A percentile compares a stretch with the other conserved stretches of the same genome.
phyloP scores from a whole-genome alignment of 1,140 invertebrate species.

The Drosophila neocordata region DNA sequence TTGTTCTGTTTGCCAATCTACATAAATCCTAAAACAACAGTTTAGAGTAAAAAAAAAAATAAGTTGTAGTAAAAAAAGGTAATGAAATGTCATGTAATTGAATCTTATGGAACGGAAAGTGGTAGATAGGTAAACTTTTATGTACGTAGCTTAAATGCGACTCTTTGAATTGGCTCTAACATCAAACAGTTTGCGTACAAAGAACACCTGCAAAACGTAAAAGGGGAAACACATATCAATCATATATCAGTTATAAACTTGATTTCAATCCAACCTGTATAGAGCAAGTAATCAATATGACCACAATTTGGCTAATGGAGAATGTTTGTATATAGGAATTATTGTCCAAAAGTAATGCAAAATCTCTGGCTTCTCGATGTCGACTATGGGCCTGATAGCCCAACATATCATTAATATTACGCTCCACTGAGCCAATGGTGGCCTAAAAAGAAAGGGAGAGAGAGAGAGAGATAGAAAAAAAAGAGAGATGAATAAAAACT shows the following conservation, averaged over 20 bases:
- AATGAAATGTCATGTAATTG: constrained; percentile 45
- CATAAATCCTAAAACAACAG: constrained; percentile 17
- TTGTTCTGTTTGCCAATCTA: constrained; percentile 60
- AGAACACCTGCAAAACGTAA: constrained; percentile 90
- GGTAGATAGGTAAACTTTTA: constrained; percentile 10
- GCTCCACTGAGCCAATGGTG: constrained; percentile 89
- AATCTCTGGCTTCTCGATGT: constrained; percentile 90
- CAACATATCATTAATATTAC: constrained; percentile 93
- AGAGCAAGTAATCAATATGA: constrained; percentile 89
- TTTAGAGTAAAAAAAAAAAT: constrained; percentile 31
- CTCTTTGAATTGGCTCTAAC: constrained; percentile 84
- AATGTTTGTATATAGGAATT: constrained; percentile 93
- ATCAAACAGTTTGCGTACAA: constrained; percentile 94
- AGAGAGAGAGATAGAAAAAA: constrained; percentile 11
- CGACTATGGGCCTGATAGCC: constrained; percentile 91
- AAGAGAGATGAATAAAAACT: not conserved
- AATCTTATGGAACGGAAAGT: constrained; percentile 20
- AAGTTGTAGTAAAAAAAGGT: constrained; percentile 13
- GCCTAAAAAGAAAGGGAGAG: constrained; percentile 84
- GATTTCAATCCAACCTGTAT: constrained; percentile 60
- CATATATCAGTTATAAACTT: too few relatives aligned
- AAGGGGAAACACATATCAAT: not conserved
- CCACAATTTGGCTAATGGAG: constrained; percentile 93
- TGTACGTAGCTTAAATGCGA: constrained; percentile 70
- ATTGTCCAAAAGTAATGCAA: constrained; percentile 91